Evolutionary conservation across 1,140 invertebrate species (phyloP), one percentile per base, ranked within the genome.

Genomic region (Drosophila pseudoananassae): DNA sequence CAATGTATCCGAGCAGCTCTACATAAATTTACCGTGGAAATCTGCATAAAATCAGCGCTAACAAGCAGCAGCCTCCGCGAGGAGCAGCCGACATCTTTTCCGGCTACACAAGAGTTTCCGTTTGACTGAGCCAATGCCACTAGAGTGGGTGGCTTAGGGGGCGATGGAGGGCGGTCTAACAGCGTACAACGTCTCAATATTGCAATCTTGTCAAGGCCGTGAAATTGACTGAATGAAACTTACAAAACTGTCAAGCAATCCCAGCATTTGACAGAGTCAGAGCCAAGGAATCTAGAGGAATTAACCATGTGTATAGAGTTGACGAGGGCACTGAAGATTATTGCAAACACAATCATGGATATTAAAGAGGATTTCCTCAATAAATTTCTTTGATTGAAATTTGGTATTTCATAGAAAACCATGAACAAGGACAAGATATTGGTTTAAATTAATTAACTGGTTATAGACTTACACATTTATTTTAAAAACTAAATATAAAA

Each of bases 41-140:
- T 87, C 82, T 85, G 82, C 82, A 85, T 85, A 85, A 85, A 85
- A 85, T 85, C 82, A 85, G 76, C 78, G 82, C 82, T 88, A 85
- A 85, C 82, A 85, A 87, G 70, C 71, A 75, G 71, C 65, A 64
- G 73, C 64, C 71, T 74, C 68, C 59, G 50, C 59, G 17, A 45
- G 50, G 58, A 60, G 50, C 74, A 78, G 59, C 69, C 82, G 68
- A 78, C 81, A 87, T 85, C 82, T 81, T 81, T 66, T 77, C 59
- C 74, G 64, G 71, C 74, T 65, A 78, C 58, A 63, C 58, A 61
- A 74, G 76, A 55, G 51, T 60, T 75, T 70, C 70, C 79, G 56
- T 83, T 76, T 56, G 76, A 66, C 53, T 78, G 58, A 33, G 27
- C 71, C 45, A 27, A 27, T 27, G 38, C 27, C 5, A 15, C 38